Conservation (phyloP, 2,888 invertebrate genomes). For the Amblyjoppa proteus region DNA sequence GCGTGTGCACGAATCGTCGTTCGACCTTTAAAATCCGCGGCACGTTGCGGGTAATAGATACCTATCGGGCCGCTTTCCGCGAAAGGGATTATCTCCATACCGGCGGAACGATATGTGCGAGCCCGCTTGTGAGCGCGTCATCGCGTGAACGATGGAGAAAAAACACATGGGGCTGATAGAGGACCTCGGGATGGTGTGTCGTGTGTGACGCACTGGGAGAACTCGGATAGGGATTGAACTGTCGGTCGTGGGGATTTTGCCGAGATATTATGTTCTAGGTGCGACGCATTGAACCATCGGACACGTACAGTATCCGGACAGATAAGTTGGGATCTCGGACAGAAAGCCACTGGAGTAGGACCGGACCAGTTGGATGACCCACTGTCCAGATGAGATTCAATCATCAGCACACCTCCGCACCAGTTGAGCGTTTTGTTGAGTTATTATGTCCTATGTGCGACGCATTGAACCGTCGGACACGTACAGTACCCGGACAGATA, state of each 20-base stretch:
- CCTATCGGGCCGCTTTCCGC: constrained; percentile 59
- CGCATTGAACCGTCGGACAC: too few species aligned
- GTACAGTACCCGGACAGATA: too few species aligned
- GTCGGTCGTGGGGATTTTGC: neutral
- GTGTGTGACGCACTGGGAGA: neutral
- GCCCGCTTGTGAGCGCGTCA: neutral
- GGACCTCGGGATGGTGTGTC: neutral
- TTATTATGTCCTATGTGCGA: too few species aligned
- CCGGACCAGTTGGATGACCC: too few species aligned
- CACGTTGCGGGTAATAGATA: constrained; percentile 71
- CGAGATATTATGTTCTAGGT: neutral
- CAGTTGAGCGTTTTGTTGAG: too few species aligned
- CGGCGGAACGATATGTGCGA: constrained; percentile 27
- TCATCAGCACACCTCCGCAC: too few species aligned
- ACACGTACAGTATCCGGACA: too few species aligned
- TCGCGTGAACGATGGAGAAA: neutral
- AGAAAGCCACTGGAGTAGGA: too few species aligned
- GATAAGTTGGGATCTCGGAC: too few species aligned
- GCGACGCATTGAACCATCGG: too few species aligned
- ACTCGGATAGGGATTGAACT: neutral
- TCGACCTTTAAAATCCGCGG: constrained; percentile 67
- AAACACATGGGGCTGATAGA: neutral
- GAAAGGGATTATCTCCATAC: constrained; percentile 66
- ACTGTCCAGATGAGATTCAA: too few species aligned
- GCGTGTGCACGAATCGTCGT: constrained; percentile 3